Percentiles rank a stretch among this genome's conserved stretches.
phyloP scores from a whole-genome alignment of 1,140 invertebrate genomes.

The Drosophila pectinifera region DNA sequence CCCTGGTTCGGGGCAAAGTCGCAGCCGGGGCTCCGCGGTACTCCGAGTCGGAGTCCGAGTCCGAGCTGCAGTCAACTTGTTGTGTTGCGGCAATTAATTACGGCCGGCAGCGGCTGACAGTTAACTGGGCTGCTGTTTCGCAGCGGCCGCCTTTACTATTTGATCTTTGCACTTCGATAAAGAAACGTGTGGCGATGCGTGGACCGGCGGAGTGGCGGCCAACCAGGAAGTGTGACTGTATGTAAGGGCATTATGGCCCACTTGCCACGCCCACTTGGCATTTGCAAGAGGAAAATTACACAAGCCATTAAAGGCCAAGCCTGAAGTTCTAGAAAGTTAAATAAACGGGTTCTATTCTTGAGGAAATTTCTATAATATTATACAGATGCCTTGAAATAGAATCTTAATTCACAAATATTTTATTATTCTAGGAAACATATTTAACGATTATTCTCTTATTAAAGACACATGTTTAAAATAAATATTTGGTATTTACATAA shows the following conservation, averaged over 20 bases:
- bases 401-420: too few species aligned
- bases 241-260: conserved; percentile 3
- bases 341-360: too few species aligned
- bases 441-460: too few species aligned
- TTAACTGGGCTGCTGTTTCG: conserved; percentile 45
- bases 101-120: conserved; percentile 53
- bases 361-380: neutral
- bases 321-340: neutral
- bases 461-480: too few species aligned
- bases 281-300: neutral
- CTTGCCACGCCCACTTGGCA: conserved; percentile 7
- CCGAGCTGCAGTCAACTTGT: conserved; percentile 53
- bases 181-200: conserved; percentile 39
- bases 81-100: conserved; percentile 76
- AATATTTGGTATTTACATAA: too few species aligned
- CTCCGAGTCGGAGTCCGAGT: neutral
- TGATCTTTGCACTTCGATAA: conserved; percentile 80
- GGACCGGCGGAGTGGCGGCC: conserved; percentile 13
- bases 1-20: conserved; percentile 23
- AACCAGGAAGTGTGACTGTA: conserved; percentile 47
- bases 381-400: too few species aligned
- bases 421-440: too few species aligned
- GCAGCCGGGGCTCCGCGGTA: too few species aligned
- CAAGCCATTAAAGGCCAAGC: conserved; percentile 1
- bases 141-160: conserved; percentile 71